Conservation (phyloP, 2,113 vertebrate species). For the Mobula hypostoma region DNA sequence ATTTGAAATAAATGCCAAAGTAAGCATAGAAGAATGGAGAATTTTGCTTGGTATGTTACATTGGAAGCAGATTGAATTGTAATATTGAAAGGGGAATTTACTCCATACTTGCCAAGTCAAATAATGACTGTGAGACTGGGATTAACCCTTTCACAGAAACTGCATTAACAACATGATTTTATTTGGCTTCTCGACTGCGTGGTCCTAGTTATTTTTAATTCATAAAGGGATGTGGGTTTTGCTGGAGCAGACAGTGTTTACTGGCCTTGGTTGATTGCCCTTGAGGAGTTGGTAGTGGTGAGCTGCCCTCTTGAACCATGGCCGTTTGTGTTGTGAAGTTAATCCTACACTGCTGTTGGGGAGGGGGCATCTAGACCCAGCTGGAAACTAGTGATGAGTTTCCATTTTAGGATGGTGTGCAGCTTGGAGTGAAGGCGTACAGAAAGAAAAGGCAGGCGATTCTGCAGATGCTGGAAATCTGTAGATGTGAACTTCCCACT, state of each 20-base stretch:
- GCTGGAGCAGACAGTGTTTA: no score
- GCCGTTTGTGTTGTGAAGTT: no score
- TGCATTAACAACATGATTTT: neutral
- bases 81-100: neutral
- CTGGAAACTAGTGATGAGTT: no score
- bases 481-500: no score
- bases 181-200: neutral
- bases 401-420: no score
- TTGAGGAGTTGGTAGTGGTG: no score
- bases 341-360: no score
- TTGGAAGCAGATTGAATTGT: neutral
- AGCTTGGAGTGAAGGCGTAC: neutral
- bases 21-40: neutral
- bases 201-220: neutral
- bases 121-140: neutral
- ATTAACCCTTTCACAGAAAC: neutral
- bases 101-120: neutral
- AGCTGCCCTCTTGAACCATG: no score
- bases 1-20: neutral
- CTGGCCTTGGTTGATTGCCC: no score
- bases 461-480: no score
- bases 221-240: no score
- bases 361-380: no score
- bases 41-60: neutral
- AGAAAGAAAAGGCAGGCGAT: neutral